Percentiles rank a stretch among this genome's conserved stretches.
Conservation (phyloP, 2,797 vertebrate species). For the Ispidina lecontei region DNA sequence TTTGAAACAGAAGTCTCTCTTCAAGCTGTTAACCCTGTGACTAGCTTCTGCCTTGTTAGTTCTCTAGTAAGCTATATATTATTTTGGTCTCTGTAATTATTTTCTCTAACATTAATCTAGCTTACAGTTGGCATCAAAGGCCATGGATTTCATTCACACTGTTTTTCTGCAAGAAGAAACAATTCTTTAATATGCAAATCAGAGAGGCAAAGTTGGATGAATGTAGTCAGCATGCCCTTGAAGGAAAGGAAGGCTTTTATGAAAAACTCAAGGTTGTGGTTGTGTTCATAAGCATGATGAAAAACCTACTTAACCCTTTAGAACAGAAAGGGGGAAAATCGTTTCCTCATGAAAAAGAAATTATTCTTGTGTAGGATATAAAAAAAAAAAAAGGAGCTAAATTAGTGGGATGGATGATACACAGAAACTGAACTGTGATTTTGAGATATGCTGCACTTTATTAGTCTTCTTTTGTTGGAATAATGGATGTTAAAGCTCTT, state of each 20-base stretch:
- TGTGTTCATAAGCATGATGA: background rate
- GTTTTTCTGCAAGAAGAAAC: constrained; percentile 48
- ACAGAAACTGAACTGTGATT: background rate
- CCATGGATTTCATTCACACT: background rate
- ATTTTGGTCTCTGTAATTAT: constrained; percentile 20
- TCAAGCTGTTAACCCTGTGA: background rate
- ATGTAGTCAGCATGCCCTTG: constrained; percentile 16
- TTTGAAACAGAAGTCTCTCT: background rate
- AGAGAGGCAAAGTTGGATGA: constrained; percentile 1
- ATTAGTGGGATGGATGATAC: background rate
- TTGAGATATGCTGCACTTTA: background rate
- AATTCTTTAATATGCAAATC: constrained; percentile 63
- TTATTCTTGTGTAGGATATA: background rate
- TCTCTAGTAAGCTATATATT: background rate
- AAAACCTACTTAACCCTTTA: constrained; percentile 33
- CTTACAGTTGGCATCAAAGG: constrained; percentile 28
- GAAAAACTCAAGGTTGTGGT: constrained; percentile 23
- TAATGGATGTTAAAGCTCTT: background rate
- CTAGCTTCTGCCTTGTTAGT: background rate
- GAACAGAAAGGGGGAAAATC: background rate
- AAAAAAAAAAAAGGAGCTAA: background rate
- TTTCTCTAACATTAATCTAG: constrained; percentile 6
- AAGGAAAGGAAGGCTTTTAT: constrained; percentile 40
- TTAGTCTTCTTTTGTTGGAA: background rate
- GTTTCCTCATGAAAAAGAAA: background rate